Conservation (phyloP, 64 coral and sea anemone species). For the Hydrozoanthus tunicans region DNA sequence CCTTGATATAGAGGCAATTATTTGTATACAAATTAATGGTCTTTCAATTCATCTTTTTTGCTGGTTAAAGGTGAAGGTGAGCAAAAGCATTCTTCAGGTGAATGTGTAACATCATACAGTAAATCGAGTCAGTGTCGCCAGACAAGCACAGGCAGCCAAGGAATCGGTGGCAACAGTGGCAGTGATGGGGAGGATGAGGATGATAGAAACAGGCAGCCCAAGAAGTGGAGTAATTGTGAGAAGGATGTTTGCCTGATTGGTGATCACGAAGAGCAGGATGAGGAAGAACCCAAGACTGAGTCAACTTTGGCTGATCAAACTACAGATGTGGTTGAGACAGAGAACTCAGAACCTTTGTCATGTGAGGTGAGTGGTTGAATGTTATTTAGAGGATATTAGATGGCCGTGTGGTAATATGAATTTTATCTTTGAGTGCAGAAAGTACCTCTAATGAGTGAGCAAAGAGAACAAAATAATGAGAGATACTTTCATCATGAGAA, state of each 20-base stretch:
- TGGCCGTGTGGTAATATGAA: too few relatives aligned
- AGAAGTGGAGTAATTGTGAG: constrained; percentile 26
- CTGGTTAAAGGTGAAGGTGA: neutral
- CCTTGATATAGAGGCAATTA: too few relatives aligned
- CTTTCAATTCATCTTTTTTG: neutral
- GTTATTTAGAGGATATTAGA: too few relatives aligned
- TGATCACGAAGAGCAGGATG: neutral
- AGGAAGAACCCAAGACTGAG: neutral
- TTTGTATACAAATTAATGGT: too few relatives aligned
- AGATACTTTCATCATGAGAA: too few relatives aligned
- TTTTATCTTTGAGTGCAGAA: too few relatives aligned
- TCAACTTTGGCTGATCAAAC: neutral
- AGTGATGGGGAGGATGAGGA: constrained; percentile 44
- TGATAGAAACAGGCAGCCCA: constrained; percentile 41
- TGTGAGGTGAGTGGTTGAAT: neutral
- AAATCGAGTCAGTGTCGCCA: neutral
- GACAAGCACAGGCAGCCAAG: neutral
- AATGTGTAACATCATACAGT: neutral
- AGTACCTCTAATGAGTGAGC: too few relatives aligned
- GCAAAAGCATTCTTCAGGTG: neutral
- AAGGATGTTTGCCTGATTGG: neutral
- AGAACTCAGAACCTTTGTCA: neutral
- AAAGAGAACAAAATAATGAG: too few relatives aligned
- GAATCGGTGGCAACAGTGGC: constrained; percentile 11
- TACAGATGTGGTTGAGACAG: neutral